Percentiles rank a stretch among this genome's conserved stretches.
Conservation (phyloP, 2,113 vertebrate genomes). For the Ptilorrhoa leucosticta region DNA sequence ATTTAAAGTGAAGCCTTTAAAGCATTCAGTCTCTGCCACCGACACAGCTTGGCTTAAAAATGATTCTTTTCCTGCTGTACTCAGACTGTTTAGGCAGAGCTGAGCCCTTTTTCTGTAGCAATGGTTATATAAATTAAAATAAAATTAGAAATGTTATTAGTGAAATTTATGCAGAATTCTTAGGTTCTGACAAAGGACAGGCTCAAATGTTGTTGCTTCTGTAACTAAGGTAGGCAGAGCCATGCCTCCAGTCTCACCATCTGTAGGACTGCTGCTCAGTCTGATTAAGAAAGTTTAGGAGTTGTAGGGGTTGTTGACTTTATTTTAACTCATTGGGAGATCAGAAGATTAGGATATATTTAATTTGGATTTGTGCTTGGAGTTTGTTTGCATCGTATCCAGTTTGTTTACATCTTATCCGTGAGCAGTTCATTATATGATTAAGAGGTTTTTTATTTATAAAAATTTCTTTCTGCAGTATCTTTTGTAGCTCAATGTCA, state of each 20-base stretch:
- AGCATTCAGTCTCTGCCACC: not conserved
- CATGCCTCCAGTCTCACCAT: not conserved
- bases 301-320: not conserved
- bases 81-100: not conserved
- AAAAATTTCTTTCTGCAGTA: not conserved
- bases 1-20: not conserved
- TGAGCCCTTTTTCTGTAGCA: not conserved
- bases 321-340: not conserved
- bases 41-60: not conserved
- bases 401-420: not conserved
- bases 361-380: not conserved
- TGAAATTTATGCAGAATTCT: not conserved
- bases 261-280: not conserved
- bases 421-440: not conserved
- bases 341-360: not conserved
- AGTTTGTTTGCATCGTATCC: not conserved
- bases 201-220: not conserved
- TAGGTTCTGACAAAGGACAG: not conserved
- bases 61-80: not conserved
- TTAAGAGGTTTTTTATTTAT: not conserved
- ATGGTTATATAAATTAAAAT: not conserved
- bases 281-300: not conserved
- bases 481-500: not conserved
- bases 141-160: slow-evolving; percentile 20
- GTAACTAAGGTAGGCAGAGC: slow-evolving; percentile 1